Conservation (phyloP, 2,797 vertebrate genomes). For the Spinus olivaceus region DNA sequence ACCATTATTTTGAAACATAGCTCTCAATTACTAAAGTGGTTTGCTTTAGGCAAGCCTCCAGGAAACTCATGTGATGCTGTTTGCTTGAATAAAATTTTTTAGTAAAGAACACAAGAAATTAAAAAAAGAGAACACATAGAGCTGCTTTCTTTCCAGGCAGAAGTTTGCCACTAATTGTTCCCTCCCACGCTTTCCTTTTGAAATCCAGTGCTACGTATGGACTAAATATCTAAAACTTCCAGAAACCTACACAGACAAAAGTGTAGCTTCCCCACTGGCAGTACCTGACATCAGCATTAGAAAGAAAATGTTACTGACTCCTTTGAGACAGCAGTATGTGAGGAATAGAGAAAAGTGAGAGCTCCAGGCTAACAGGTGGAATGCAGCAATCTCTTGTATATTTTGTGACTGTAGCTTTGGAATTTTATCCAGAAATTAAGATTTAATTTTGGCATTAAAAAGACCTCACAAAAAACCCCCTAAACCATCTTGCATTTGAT, state of each 20-base stretch:
- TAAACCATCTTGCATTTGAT: background rate
- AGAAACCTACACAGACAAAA: background rate
- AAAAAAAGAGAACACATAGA: background rate
- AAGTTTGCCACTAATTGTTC: background rate
- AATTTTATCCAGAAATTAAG: background rate
- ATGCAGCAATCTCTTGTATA: background rate
- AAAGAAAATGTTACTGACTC: background rate
- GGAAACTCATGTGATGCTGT: background rate
- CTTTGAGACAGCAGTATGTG: background rate
- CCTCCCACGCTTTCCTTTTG: background rate
- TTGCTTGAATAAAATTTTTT: background rate
- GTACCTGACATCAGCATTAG: background rate
- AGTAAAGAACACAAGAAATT: background rate
- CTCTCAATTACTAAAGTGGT: background rate
- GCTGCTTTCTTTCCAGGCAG: background rate
- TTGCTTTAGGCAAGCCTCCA: background rate
- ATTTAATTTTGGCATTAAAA: background rate
- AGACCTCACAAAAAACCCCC: fast-evolving
- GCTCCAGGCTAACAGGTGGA: background rate
- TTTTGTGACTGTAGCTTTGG: background rate
- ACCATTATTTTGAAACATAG: background rate
- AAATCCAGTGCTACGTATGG: background rate
- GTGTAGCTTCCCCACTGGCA: background rate
- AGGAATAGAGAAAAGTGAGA: background rate
- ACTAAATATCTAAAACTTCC: background rate